Base-by-base conservation (phyloP, 2,888 invertebrate species). In the Noctua janthina region DNA sequence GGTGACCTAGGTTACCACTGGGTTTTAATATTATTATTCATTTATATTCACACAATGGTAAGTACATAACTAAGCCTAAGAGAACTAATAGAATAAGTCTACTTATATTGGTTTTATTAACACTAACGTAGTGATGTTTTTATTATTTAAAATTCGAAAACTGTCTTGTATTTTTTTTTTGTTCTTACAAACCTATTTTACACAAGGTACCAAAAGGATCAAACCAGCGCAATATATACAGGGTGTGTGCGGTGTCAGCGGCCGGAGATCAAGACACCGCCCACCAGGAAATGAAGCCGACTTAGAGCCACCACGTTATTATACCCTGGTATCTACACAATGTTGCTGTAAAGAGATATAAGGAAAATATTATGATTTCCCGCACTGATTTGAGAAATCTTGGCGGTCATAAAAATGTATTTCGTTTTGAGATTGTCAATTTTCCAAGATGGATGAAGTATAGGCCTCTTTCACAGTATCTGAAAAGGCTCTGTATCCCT, bases 241-340 rank as follows among this genome's bases (percentile, higher is more conserved):
- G 90, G 82, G 87, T 88, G 87, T 89, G 82, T 80, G 86, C 83
- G 82, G 77, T 87, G 90, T 87, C 90, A 87, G 83, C 85, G 83
- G 85, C 91, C 91, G 91, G 91, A 91, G 91, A 91, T 91, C 91
- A 91, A 88, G 89, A 83, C 89, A 86, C 91, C 89, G 87, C 88
- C 84, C 89, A 84, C 83, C 85, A 87, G 91, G 91, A 91, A 91
- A 91, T 91, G 91, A 91, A 91, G 80, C 87, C 87, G 88, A 90
- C 91, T 91, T 88, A 90, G 86, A 90, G 84, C 88, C 87, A 87
- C 87, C 79, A 80, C 85, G 81, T 87, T 88, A 90, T 89, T 90
- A 90, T 85, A 79, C 79, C 76, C 81, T 81, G 78, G 81, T 88
- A 80, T 78, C 80, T 76, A 79, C 82, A 90, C 82, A 83, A 79